A percentile compares a stretch with the other conserved stretches of the same genome.
phyloP scores from a whole-genome alignment of 2,113 vertebrate species.

The Rynchops niger region DNA sequence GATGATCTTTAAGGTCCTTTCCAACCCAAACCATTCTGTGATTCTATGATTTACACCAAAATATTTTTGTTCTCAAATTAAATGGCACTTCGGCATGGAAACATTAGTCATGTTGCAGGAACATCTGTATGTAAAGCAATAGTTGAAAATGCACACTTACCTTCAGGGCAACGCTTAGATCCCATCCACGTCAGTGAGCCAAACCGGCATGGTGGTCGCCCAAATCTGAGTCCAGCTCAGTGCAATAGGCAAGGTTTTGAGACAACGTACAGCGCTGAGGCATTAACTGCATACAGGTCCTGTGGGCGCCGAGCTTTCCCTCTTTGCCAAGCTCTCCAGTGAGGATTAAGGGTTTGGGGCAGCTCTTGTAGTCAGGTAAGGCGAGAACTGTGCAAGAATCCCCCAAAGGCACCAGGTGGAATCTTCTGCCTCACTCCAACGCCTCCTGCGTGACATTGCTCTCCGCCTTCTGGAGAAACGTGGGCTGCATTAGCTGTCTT shows the following conservation, averaged over 20 bases:
- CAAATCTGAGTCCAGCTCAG: neutral
- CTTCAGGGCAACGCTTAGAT: neutral
- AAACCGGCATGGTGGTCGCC: neutral
- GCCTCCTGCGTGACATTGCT: neutral
- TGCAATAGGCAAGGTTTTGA: neutral
- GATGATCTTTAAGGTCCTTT: no score
- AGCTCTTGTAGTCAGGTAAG: neutral
- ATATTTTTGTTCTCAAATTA: neutral
- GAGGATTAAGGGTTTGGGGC: neutral
- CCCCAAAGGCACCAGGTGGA: neutral
- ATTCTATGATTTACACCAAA: neutral
- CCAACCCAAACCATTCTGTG: no score
- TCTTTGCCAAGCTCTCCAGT: neutral
- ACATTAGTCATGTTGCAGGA: neutral
- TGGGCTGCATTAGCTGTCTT: accelerated
- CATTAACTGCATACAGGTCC: neutral
- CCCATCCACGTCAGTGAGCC: neutral
- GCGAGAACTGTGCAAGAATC: neutral
- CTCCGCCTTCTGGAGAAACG: neutral
- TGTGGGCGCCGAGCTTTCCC: neutral
- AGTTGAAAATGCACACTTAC: neutral
- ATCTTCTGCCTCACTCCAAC: neutral
- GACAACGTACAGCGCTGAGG: neutral
- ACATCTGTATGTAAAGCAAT: neutral
- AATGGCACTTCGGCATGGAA: neutral